Evolutionary conservation across 2,797 vertebrate genomes (phyloP).

Genomic region (Spea hammondii): DNA sequence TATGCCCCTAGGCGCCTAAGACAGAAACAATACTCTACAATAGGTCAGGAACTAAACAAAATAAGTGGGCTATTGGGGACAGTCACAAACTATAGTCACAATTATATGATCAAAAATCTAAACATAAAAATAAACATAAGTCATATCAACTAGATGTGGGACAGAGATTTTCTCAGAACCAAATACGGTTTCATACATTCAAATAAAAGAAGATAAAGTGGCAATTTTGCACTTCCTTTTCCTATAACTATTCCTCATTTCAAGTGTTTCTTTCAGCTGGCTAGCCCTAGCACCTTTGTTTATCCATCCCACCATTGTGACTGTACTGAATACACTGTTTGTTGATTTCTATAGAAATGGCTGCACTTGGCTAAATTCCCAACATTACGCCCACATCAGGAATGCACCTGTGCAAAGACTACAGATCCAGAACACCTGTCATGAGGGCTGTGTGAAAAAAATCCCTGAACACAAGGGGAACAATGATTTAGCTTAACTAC

Average conservation of each 20-base stretch:
- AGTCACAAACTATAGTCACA: no score
- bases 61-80: no score
- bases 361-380: slow-evolving; percentile 51
- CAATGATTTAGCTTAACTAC: slow-evolving; percentile 21
- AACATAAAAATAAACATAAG: not conserved
- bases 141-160: not conserved
- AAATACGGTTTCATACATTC: not conserved
- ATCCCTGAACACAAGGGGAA: slow-evolving; percentile 29
- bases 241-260: slow-evolving; percentile 18
- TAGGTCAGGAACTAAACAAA: no score
- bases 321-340: slow-evolving; percentile 38
- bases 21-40: no score
- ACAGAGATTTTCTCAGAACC: not conserved
- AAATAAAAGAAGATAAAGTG: not conserved
- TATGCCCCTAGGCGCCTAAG: no score
- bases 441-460: slow-evolving; percentile 14
- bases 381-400: slow-evolving; percentile 49
- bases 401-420: slow-evolving; percentile 55
- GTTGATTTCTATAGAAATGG: slow-evolving; percentile 50
- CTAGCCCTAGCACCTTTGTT: slow-evolving; percentile 36
- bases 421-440: slow-evolving; percentile 50
- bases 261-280: slow-evolving; percentile 20
- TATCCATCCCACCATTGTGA: slow-evolving; percentile 42
- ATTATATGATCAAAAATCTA: not conserved
- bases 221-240: not conserved